These are phyloP conservation scores for Disparrhopalites patrizii DNA, from an alignment of 2,888 invertebrate genomes.

Conservation along the genomic window DNA sequence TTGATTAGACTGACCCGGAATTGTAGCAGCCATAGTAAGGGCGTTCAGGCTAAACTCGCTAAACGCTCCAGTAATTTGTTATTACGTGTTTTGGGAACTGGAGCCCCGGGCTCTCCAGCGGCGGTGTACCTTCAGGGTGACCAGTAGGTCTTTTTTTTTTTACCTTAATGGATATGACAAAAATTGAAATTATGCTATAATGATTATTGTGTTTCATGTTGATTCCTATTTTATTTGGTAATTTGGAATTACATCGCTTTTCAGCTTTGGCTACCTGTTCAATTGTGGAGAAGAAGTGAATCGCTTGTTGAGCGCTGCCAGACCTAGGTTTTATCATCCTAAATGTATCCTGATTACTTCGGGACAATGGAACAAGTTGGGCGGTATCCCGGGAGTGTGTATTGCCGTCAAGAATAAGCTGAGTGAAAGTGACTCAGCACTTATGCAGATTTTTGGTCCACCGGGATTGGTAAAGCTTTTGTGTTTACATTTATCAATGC, in stretches of 20 bases:
- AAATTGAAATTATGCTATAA: neutral
- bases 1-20: too few relatives aligned
- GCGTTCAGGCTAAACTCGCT: too few relatives aligned
- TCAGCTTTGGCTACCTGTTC: conserved; percentile 68
- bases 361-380: conserved; percentile 76
- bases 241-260: neutral
- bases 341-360: conserved; percentile 85
- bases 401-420: too few relatives aligned
- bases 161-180: too few relatives aligned
- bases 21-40: too few relatives aligned
- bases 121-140: conserved; percentile 77
- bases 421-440: conserved; percentile 77
- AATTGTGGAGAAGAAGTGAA: conserved; percentile 94
- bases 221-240: neutral
- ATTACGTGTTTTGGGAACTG: conserved; percentile 78
- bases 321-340: conserved; percentile 70
- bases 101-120: conserved; percentile 69
- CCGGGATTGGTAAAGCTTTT: conserved; percentile 61
- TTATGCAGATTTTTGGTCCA: conserved; percentile 78
- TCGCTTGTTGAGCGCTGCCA: conserved; percentile 78
- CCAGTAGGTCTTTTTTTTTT: conserved; percentile 65
- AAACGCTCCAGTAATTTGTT: too few relatives aligned
- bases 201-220: neutral
- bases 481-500: too few relatives aligned
- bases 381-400: conserved; percentile 84